These are phyloP conservation scores for Mythimna ferrago DNA, from an alignment of 2,888 invertebrate species.

Conservation along the genomic window DNA sequence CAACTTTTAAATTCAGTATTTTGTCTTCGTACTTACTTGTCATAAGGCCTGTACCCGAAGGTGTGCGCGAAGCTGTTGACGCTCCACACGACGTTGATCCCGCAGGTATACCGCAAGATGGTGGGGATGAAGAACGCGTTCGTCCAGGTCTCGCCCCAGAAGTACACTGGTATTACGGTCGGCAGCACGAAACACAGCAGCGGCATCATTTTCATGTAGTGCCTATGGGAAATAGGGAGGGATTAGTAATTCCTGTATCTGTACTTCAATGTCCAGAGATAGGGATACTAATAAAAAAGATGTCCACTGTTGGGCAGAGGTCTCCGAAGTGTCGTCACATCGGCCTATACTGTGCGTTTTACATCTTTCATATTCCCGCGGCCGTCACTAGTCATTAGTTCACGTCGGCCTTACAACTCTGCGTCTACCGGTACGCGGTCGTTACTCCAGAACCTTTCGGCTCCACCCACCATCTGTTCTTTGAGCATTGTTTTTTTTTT, in stretches of 20 bases:
- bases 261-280: not conserved
- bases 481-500: no score
- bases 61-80: slow-evolving; percentile 98
- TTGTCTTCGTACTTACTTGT: slow-evolving; percentile 91
- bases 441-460: no score
- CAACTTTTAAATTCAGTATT: no score
- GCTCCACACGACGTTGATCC: slow-evolving; percentile 97
- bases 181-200: slow-evolving; percentile 95
- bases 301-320: not conserved
- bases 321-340: no score
- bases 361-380: no score
- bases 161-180: slow-evolving; percentile 94
- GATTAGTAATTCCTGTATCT: not conserved
- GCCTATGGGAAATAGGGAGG: slow-evolving; percentile 76
- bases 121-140: slow-evolving; percentile 94
- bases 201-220: slow-evolving; percentile 94
- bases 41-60: slow-evolving; percentile 97
- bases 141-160: slow-evolving; percentile 94
- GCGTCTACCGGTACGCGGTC: no score
- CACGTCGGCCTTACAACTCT: no score
- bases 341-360: no score
- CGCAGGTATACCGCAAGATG: slow-evolving; percentile 94
- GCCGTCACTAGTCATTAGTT: no score
- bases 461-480: no score
- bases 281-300: not conserved